Evolutionary conservation across 2,888 invertebrate genomes (phyloP), one percentile per base, ranked within the genome.

Genomic region (Habrosyne pyritoides): DNA sequence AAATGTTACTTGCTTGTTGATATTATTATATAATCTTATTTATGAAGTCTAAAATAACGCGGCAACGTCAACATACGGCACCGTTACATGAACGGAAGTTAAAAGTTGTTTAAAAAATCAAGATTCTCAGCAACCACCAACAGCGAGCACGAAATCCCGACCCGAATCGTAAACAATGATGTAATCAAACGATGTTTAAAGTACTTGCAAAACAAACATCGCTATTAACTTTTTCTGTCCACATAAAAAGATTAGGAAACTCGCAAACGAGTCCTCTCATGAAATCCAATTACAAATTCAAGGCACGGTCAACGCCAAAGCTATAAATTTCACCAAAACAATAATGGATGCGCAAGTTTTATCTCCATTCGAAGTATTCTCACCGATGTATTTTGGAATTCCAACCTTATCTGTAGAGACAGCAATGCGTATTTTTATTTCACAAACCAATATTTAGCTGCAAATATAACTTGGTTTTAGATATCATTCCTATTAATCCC

Each of bases 271-370:
- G 67, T 71, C 69, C 69, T 71, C 72, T 73, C 67, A 71, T 74
- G 67, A 80, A 81, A 77, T 77, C 70, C 67, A 80, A 83, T 83
- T 82, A 83, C 73, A 76, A 78, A 84, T 84, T 83, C 86, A 74
- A 75, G 71, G 61, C 83, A 83, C 79, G 79, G 68, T 67, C 73
- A 62, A 67, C 68, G 69, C 59, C 51, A 59, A 56, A 66, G 73
- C 78, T 70, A 84, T 84, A 84, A 82, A 84, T 84, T 83, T 78
- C 65, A 60, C 65, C 72, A 77, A 81, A 83, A 85, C 81, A 81
- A 83, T 83, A 80, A 77, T 76, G 75, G 72, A 76, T 75, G 68
- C 69, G 60, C 64, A 61, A 73, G 60, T 66, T 64, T 67, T 71
- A 71, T 67, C 67, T 65, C 61, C 63, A 42, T 54, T 61, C 67